Conservation (phyloP, 2,888 invertebrate genomes). For the Ochlodes sylvanus region DNA sequence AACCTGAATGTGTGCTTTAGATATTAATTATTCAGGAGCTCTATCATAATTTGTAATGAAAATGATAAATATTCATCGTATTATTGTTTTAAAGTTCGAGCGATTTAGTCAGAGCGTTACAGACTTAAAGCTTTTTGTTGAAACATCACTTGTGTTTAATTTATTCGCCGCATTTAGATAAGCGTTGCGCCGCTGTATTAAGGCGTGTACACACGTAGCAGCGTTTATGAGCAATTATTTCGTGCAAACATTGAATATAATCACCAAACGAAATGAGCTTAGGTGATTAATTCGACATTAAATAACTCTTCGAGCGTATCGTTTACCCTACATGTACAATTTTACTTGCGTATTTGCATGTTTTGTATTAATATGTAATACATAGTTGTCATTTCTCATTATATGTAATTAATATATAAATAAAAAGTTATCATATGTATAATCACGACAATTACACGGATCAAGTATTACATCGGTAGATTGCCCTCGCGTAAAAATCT, state of each 20-base stretch:
- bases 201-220: conserved; percentile 14
- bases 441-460: too few species aligned
- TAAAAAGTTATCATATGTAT: too few species aligned
- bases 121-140: conserved; percentile 22
- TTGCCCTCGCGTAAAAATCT: too few species aligned
- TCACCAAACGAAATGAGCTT: background rate
- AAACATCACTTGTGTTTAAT: conserved; percentile 28
- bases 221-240: conserved; percentile 1
- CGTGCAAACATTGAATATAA: conserved; percentile 1
- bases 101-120: conserved; percentile 13
- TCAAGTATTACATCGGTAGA: too few species aligned
- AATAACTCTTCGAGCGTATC: background rate
- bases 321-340: too few species aligned
- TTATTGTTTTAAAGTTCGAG: conserved; percentile 16
- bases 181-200: conserved; percentile 29
- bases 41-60: conserved; percentile 11
- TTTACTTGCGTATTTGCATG: too few species aligned
- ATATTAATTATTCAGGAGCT: conserved; percentile 3
- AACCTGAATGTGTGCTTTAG: background rate
- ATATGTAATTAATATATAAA: too few species aligned
- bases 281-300: conserved; percentile 1
- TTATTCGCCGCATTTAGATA: conserved; percentile 38
- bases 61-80: conserved; percentile 20
- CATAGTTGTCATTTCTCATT: too few species aligned
- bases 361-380: too few species aligned